Evolutionary conservation across 2,888 invertebrate genomes (phyloP).

Genomic region (Phlogophora meticulosa): DNA sequence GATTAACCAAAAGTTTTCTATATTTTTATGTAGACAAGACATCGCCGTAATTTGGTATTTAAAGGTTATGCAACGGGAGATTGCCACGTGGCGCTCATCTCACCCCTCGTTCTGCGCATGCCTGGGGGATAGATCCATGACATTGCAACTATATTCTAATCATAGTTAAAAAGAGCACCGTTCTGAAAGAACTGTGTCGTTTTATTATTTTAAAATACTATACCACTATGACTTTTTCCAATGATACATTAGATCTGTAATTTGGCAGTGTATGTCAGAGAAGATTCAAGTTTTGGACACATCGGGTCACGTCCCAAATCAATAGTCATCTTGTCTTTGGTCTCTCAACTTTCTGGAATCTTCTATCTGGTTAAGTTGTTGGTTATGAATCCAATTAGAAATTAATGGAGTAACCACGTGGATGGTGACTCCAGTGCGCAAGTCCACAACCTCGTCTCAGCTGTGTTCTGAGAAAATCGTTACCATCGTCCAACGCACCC

Average conservation of each 20-base stretch:
- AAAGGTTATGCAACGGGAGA: conserved; percentile 88
- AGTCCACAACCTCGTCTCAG: conserved; percentile 82
- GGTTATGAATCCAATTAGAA: conserved; percentile 71
- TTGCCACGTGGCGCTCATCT: conserved; percentile 86
- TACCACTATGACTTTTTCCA: neutral
- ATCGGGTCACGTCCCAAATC: neutral
- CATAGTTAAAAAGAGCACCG: neutral
- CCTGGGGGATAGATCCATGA: conserved; percentile 71
- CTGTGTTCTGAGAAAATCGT: conserved; percentile 89
- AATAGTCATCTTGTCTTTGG: neutral
- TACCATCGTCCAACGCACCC: conserved; percentile 79
- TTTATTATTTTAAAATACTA: conserved; percentile 1
- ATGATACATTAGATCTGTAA: neutral
- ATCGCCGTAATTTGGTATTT: conserved; percentile 50
- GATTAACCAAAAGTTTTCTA: neutral
- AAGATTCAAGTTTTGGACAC: neutral
- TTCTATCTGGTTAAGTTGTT: conserved; percentile 61
- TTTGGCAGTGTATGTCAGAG: neutral
- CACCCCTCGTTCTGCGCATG: conserved; percentile 81
- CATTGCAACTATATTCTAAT: conserved; percentile 69
- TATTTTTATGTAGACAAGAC: conserved; percentile 28
- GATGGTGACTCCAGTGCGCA: conserved; percentile 79
- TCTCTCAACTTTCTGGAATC: conserved; percentile 17
- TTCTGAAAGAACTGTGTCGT: conserved; percentile 1
- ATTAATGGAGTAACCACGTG: conserved; percentile 80